Evolutionary conservation across 2,888 invertebrate genomes (phyloP).

Genomic region (Polydrusus tereticollis): DNA sequence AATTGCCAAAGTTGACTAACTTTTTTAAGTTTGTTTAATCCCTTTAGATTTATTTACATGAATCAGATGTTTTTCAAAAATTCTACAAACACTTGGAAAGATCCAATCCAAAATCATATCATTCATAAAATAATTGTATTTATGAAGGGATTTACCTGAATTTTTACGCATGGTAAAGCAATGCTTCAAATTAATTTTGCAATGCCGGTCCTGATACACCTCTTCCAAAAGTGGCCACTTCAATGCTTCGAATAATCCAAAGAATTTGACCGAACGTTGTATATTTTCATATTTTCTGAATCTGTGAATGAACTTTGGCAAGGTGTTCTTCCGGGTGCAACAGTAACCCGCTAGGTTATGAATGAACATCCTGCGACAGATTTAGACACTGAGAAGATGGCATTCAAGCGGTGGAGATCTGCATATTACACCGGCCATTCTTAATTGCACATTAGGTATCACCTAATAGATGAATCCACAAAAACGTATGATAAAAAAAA

Average conservation of each 20-base stretch:
- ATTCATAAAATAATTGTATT: too few relatives aligned
- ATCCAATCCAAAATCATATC: too few relatives aligned
- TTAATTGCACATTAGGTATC: neutral
- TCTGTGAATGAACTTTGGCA: slow-evolving; percentile 64
- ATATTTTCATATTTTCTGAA: slow-evolving; percentile 52
- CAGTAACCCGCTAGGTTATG: slow-evolving; percentile 57
- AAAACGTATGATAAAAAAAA: too few relatives aligned
- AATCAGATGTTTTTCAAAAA: too few relatives aligned
- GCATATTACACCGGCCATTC: neutral
- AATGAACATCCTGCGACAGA: slow-evolving; percentile 59
- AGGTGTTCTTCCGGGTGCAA: slow-evolving; percentile 62
- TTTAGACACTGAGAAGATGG: slow-evolving; percentile 56
- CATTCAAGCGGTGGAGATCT: slow-evolving; percentile 27
- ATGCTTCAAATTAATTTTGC: neutral
- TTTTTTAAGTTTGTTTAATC: too few relatives aligned
- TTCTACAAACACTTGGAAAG: too few relatives aligned
- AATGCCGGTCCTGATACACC: neutral
- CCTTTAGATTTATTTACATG: too few relatives aligned
- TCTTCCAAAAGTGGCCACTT: slow-evolving; percentile 27
- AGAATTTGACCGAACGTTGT: slow-evolving; percentile 56
- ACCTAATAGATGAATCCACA: too few relatives aligned
- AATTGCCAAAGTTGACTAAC: too few relatives aligned
- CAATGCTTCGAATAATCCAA: slow-evolving; percentile 54
- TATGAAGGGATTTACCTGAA: too few relatives aligned
- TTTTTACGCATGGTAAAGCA: too few relatives aligned